Evolutionary conservation across 2,113 vertebrate species (phyloP).

Genomic region (Pogona vitticeps): DNA sequence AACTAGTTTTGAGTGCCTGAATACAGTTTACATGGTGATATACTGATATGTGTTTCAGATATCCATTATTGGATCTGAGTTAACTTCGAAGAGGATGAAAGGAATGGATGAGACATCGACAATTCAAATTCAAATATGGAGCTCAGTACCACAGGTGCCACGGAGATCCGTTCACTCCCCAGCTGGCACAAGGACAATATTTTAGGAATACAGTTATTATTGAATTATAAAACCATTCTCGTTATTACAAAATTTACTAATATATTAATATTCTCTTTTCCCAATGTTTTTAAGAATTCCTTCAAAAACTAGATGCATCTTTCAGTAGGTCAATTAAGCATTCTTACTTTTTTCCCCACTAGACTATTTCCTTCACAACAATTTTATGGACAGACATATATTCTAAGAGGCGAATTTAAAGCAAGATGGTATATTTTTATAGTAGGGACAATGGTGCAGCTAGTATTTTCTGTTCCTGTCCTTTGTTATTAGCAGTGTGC

Average conservation of each 20-base stretch:
- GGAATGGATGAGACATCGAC: too few relatives aligned
- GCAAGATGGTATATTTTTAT: background rate
- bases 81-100: too few relatives aligned
- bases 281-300: background rate
- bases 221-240: background rate
- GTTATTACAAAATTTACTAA: background rate
- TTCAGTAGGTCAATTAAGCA: background rate
- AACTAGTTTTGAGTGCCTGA: too few relatives aligned
- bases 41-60: background rate
- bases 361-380: background rate
- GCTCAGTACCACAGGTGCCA: too few relatives aligned
- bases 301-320: background rate
- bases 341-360: background rate
- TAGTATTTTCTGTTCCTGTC: background rate
- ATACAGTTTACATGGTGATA: background rate
- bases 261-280: background rate
- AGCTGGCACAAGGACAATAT: background rate
- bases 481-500: accelerated
- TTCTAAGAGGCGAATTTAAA: background rate
- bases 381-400: background rate
- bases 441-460: background rate
- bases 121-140: too few relatives aligned
- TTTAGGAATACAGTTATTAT: background rate
- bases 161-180: too few relatives aligned
- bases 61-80: background rate